Conservation (phyloP, 2,888 invertebrate species). For the Meganola albula region DNA sequence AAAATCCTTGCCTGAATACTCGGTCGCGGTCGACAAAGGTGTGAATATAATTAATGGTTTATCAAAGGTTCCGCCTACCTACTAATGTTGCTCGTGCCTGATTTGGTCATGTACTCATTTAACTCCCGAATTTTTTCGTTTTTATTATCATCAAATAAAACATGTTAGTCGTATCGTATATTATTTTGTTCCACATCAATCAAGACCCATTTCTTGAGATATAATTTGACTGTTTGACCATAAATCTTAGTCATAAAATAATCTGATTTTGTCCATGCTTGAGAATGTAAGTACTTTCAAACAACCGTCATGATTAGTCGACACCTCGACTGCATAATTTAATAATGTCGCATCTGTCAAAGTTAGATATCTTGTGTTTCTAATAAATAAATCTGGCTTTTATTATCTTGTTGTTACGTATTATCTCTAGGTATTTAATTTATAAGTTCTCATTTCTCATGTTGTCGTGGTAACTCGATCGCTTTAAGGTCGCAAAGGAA, state of each 20-base stretch:
- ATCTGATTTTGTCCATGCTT: conserved; percentile 32
- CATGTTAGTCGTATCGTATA: conserved; percentile 26
- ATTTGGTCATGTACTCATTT: conserved; percentile 46
- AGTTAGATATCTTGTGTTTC: conserved; percentile 32
- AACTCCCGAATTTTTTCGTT: conserved; percentile 25
- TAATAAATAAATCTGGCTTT: conserved; percentile 29
- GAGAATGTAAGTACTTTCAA: conserved; percentile 22
- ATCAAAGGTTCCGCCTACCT: conserved; percentile 60
- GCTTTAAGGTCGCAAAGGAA: conserved; percentile 9
- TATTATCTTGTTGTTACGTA: conserved; percentile 26
- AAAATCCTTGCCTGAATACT: conserved; percentile 34
- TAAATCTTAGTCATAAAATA: conserved; percentile 41
- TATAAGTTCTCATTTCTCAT: conserved; percentile 17
- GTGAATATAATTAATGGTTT: conserved; percentile 73
- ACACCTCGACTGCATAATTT: conserved; percentile 38
- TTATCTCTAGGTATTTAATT: conserved; percentile 5
- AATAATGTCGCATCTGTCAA: conserved; percentile 37
- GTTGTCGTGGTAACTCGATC: conserved; percentile 18
- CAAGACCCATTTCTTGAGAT: conserved; percentile 35
- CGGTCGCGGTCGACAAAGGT: conserved; percentile 55
- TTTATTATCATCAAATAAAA: conserved; percentile 19
- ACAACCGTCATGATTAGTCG: conserved; percentile 35
- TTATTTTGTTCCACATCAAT: conserved; percentile 42
- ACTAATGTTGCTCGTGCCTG: conserved; percentile 34
- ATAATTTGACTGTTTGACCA: conserved; percentile 41